phyloP scores from a whole-genome alignment of 1,140 invertebrate species.

The Calliopsis andreniformis region DNA sequence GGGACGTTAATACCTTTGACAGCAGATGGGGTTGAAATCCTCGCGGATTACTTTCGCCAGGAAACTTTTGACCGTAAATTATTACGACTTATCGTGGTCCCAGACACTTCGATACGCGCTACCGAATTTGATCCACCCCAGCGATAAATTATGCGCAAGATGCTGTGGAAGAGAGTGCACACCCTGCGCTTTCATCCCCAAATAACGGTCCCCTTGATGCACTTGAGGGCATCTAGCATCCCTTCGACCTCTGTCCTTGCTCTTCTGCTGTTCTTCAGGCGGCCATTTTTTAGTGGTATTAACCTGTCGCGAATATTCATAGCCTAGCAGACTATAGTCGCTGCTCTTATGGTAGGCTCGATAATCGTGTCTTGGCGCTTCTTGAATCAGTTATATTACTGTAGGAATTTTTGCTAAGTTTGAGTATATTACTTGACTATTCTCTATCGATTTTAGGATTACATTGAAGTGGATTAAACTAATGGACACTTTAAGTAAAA shows the following conservation, averaged over 20 bases:
- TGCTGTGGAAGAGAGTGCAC: constrained; percentile 49
- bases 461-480: no score
- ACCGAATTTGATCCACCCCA: constrained; percentile 47
- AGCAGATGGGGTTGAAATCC: constrained; percentile 25
- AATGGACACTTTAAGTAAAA: no score
- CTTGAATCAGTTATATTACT: no score
- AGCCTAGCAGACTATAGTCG: not conserved
- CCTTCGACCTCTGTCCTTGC: constrained; percentile 51
- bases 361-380: no score
- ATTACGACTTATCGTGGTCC: constrained; percentile 41
- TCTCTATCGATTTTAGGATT: no score
- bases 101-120: constrained; percentile 54
- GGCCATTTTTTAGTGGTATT: constrained; percentile 19
- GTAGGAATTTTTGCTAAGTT: no score
- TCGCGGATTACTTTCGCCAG: constrained; percentile 18
- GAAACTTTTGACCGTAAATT: constrained; percentile 43
- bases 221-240: constrained; percentile 53
- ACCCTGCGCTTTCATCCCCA: constrained; percentile 56
- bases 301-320: constrained; percentile 23
- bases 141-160: constrained; percentile 67
- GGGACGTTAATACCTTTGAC: constrained; percentile 27
- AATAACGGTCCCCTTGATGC: constrained; percentile 63
- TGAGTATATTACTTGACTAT: no score
- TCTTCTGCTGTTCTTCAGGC: constrained; percentile 11
- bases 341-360: not conserved